phyloP scores from a whole-genome alignment of 2,797 vertebrate genomes.

The Falco columbarius region DNA sequence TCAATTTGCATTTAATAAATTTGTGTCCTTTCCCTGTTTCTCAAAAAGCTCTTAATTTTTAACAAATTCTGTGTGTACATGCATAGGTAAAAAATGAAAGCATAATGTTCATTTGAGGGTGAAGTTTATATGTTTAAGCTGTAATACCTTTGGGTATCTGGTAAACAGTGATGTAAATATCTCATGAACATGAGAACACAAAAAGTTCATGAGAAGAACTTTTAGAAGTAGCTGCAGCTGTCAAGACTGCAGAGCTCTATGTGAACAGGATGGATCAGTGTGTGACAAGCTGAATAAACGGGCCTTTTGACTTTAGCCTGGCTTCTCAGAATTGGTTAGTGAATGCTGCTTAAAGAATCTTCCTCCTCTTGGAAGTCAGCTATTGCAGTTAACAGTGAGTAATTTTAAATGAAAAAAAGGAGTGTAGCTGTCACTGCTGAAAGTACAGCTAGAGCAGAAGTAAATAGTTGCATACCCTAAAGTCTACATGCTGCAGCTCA shows the following conservation, averaged over 20 bases:
- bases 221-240: background rate
- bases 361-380: background rate
- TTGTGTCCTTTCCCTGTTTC: background rate
- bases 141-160: background rate
- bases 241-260: background rate
- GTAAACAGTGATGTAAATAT: background rate
- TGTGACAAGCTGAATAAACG: background rate
- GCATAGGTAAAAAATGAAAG: background rate
- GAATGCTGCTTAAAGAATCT: background rate
- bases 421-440: background rate
- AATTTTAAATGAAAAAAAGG: background rate
- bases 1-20: background rate
- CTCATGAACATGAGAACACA: background rate
- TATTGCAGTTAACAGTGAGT: background rate
- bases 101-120: background rate
- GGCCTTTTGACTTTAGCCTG: background rate
- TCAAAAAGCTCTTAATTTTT: background rate
- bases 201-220: background rate
- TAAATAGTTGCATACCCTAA: background rate
- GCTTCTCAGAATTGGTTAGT: background rate
- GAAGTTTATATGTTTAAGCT: background rate
- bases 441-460: background rate
- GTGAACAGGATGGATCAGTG: background rate
- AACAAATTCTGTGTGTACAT: background rate
- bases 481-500: background rate